Evolutionary conservation across 92 coral and sea anemone species (phyloP).

Genomic region (Parazoanthus darwini): DNA sequence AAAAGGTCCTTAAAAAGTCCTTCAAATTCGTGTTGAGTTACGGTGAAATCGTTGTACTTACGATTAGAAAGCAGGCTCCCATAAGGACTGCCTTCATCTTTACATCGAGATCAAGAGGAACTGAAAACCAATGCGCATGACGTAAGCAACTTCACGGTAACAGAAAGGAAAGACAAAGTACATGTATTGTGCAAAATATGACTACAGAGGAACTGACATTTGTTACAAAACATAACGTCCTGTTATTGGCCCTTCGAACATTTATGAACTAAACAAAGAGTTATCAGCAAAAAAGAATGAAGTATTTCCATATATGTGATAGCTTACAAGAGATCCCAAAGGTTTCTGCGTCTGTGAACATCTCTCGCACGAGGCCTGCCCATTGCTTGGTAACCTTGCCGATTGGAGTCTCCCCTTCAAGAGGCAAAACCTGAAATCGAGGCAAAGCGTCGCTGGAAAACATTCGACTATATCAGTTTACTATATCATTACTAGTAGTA

Average conservation of each 20-base stretch:
- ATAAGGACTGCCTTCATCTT: conserved; percentile 78
- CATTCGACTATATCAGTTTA: too few relatives aligned
- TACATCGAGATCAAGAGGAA: conserved; percentile 91
- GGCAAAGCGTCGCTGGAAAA: too few relatives aligned
- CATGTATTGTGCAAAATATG: neutral
- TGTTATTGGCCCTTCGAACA: too few relatives aligned
- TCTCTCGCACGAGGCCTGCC: conserved; percentile 24
- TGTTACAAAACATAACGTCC: too few relatives aligned
- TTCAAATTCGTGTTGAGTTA: neutral
- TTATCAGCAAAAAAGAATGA: neutral
- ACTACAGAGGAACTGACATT: neutral
- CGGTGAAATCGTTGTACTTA: conserved; percentile 46
- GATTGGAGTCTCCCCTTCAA: conserved; percentile 15
- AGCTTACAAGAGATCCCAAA: conserved; percentile 34
- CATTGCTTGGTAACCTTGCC: conserved; percentile 44
- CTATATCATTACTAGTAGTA: too few relatives aligned
- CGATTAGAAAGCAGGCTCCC: conserved; percentile 88
- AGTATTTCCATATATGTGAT: neutral
- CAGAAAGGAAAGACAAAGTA: too few relatives aligned
- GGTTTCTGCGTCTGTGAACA: conserved; percentile 33
- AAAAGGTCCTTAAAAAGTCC: too few relatives aligned
- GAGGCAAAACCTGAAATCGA: conserved; percentile 30
- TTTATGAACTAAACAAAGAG: too few relatives aligned
- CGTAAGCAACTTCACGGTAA: neutral
- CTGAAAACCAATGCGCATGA: conserved; percentile 39